phyloP scores from a whole-genome alignment of 2,797 vertebrate genomes.

The Chrysocyon brachyurus region DNA sequence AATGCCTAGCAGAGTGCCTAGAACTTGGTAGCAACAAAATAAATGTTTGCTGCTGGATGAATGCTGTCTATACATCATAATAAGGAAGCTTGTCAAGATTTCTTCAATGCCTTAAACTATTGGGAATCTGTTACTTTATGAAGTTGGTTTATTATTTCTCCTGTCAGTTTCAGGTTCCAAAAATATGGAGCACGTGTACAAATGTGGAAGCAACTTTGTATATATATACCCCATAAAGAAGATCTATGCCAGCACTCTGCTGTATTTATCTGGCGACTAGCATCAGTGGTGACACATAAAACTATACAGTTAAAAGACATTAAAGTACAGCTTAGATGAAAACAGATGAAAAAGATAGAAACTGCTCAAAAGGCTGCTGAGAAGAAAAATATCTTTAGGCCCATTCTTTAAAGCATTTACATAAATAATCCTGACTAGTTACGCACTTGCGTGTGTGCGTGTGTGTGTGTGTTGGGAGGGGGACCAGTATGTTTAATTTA shows the following conservation, averaged over 20 bases:
- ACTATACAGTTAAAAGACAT: conserved; percentile 84
- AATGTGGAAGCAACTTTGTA: conserved; percentile 81
- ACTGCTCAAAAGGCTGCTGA: conserved; percentile 77
- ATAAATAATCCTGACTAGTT: conserved; percentile 79
- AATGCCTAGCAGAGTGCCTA: conserved; percentile 13
- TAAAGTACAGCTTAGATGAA: conserved; percentile 81
- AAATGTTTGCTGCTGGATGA: conserved; percentile 67
- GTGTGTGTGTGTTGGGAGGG: no score
- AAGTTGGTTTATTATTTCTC: conserved; percentile 84
- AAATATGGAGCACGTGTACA: conserved; percentile 79
- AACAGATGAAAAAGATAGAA: conserved; percentile 84
- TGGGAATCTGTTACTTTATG: conserved; percentile 83
- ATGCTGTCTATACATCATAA: conserved; percentile 78
- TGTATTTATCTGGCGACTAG: conserved; percentile 80
- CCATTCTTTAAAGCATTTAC: conserved; percentile 78
- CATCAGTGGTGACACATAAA: conserved; percentile 82
- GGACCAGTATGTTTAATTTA: conserved; percentile 29
- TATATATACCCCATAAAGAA: conserved; percentile 83
- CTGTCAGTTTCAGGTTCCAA: conserved; percentile 83
- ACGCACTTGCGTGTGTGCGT: neutral
- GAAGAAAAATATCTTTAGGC: conserved; percentile 77
- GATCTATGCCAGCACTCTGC: conserved; percentile 78
- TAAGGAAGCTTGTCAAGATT: conserved; percentile 79
- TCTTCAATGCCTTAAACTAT: conserved; percentile 82
- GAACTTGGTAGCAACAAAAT: conserved; percentile 66